Conservation (phyloP, 2,797 vertebrate genomes). For the Crenichthys baileyi region DNA sequence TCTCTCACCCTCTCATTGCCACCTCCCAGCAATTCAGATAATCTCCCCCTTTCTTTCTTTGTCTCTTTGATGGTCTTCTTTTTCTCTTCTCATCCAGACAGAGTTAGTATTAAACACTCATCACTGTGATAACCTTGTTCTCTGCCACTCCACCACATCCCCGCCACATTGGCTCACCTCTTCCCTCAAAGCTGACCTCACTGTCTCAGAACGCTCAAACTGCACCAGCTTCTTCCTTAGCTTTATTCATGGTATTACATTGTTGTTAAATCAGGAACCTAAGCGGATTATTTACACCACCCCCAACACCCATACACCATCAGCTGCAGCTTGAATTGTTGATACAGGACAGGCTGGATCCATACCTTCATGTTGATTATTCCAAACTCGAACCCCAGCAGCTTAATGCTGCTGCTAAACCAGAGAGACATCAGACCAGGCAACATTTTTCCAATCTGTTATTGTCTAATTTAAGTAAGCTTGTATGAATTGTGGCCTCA, state of each 20-base stretch:
- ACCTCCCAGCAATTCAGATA: slow-evolving; percentile 59
- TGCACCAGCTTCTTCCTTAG: not conserved
- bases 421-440: no score
- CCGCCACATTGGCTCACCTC: slow-evolving; percentile 58
- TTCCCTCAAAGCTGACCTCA: slow-evolving; percentile 51
- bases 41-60: slow-evolving; percentile 31
- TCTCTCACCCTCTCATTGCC: slow-evolving; percentile 48
- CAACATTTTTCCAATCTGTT: no score
- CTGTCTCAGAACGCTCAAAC: slow-evolving; percentile 7
- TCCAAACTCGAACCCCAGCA: no score
- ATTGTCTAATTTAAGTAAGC: no score
- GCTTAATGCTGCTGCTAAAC: no score
- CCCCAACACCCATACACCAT: no score
- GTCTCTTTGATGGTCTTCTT: slow-evolving; percentile 47
- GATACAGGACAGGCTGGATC: no score
- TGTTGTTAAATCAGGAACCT: not conserved
- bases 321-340: no score
- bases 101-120: slow-evolving; percentile 72
- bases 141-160: slow-evolving; percentile 65
- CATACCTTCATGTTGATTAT: no score
- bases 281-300: no score
- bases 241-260: not conserved
- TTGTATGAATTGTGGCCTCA: no score
- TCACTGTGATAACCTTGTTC: slow-evolving; percentile 74
- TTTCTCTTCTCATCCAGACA: slow-evolving; percentile 53